Base-by-base conservation (phyloP, 64 coral and sea anemone species). In the Dendronephthya gigantea region DNA sequence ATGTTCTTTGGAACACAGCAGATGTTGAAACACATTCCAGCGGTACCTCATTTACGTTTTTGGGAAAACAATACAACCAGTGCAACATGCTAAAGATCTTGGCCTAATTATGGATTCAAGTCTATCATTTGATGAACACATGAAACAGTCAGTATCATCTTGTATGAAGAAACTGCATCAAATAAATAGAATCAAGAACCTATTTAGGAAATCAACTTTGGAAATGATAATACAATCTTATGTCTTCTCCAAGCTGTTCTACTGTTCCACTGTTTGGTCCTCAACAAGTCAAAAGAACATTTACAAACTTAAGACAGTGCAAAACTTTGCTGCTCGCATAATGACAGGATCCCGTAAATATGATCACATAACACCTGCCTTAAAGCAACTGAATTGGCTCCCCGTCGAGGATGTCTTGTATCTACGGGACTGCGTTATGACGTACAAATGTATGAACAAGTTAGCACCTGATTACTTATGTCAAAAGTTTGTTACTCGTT, bases 1-100 rank as follows among this genome's bases (percentile, higher is more conserved):
- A 19, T 91, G 52, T 40, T 91, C 29, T 22, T 91, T 31, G 90
- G 85, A 16, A 87, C 85, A 27, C 75, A 25, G 9, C 85, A 87
- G 45, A 84, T 91, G 90, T 55, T 83, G 47, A n/a, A 31, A 32
- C 50, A 39, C 1, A 41, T 45, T 59, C 88, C 40, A 29, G 11
- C 52, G 23, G 29, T 17, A 36, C 40, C 84, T 43, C 59, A 29
- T 66, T 28, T 86, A 40, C 55, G 14, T 43, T 86, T 16, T 25
- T 86, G 85, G 59, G 12, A 86, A 86, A 35, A 48, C 0, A 12
- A 34, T 68, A 31, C 38, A 62, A 68, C 50, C 55, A 59, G 30
- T 16, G 0, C 27, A 41, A 31, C n/a, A n/a, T n/a, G 50, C 82
- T 1, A 39, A 82, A 33, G 86, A 89, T 66, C 13, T 89, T 32